Evolutionary conservation across 2,797 vertebrate species (phyloP), one percentile per base, ranked within the genome.

Genomic region (Prunella strophiata): DNA sequence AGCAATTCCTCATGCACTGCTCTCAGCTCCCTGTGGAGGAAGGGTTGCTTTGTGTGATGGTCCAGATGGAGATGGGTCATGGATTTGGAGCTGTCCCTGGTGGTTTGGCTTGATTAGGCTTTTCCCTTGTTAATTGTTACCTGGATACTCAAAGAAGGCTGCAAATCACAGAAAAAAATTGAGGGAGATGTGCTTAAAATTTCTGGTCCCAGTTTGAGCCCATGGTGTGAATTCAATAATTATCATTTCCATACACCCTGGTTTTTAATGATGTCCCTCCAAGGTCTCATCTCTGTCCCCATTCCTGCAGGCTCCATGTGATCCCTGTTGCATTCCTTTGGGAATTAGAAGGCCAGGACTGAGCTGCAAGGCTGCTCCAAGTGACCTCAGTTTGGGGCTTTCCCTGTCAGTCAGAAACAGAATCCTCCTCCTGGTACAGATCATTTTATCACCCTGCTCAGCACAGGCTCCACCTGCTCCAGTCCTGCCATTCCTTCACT

Each of bases 1-100:
- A 12, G 67, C 2, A 45, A 52, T 32, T 63, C n/a, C 7, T 27
- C 38, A 2, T 4, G 40, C 4, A 2, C 11, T 25, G 20, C 16
- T 36, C 14, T 13, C 52, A 63, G 66, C 13, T 67, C 32, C 52
- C 10, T 2, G 14, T 5, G 4, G 40, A 1, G 27, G 50, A 43
- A 12, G 27, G 10, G 40, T 1, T 30, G 51, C 23, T 83, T 4
- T 19, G 4, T 19, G 62, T 1, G 13, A 6, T 34, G 34, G 14
- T 34, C 11, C 0, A 3, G 22, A 17, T 3, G 19, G 38, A 29
- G 47, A 29, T 9, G 17, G 76, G 23, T 38, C 2, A 0, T 2
- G n/a, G 63, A 29, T 8, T 3, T 25, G 17, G 50, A 22, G 2
- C 48, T 42, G n/a, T 8, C 25, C 36, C 21, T 26, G 36, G 5